Base-by-base conservation (phyloP, 2,888 invertebrate genomes). In the Cheilosia urbana region DNA sequence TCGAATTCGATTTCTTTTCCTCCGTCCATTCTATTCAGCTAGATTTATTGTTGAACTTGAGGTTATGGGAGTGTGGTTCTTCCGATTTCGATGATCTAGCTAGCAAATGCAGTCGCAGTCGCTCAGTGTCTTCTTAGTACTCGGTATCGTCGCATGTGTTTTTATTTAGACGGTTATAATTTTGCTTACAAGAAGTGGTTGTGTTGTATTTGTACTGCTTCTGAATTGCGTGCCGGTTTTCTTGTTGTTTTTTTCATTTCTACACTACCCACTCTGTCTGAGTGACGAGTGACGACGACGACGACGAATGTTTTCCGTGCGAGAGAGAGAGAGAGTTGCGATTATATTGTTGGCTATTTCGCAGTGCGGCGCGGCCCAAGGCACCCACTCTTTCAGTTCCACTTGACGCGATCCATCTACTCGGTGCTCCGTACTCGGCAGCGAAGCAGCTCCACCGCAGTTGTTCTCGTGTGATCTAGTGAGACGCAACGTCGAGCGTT, bases 321-420 rank as follows among this genome's bases (percentile, higher is more conserved):
- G 34, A 77, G 77, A 27, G 27, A 62, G 34, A 82, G 82, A 77
- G 77, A 37, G 37, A 37, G 13, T 37, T 13, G 4, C 58, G 17
- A 40, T 30, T 17, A 42, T 40, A 53, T 19, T 53, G 53, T 24
- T 42, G 53, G 62, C 60, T 30, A 68, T 55, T 77, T 69, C 27
- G 40, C 63, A 13, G 37, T 13, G 37, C 37, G 3, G 24, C 24
- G 24, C n/a, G 11, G 37, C 37, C 13, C 37, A 37, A 13, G 37
- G 60, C 62, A 45, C 42, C 40, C 27, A 47, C 24, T 30, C 51
- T 51, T 34, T 15, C 40, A 37, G 72, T 21, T 21, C 57, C 79
- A 75, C 79, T 79, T 73, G 73, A 63, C 83, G 27, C 73, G 78
- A 83, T 78, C 79, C 51, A 57, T 58, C 49, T 21, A 49, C 5